Evolutionary conservation across 2,113 vertebrate genomes (phyloP).

Genomic region (Myotis lucifugus): DNA sequence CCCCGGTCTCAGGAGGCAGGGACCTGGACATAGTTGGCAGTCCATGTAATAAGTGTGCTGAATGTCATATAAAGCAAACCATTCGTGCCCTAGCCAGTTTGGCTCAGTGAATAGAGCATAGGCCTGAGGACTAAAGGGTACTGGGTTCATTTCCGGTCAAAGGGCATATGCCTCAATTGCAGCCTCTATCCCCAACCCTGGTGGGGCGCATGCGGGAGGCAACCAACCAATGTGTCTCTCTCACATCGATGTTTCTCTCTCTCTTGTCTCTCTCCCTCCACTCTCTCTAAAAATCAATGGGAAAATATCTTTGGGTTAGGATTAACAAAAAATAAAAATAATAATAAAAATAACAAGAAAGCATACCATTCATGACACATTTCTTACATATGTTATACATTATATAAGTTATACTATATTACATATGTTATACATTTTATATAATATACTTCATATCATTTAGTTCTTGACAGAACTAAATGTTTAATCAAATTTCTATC

Average conservation of each 20-base stretch:
- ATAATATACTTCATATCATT: background rate
- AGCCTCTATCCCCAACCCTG: no score
- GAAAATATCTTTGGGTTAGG: no score
- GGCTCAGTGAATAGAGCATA: no score
- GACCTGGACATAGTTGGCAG: background rate
- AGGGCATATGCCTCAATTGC: no score
- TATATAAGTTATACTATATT: background rate
- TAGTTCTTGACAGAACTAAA: background rate
- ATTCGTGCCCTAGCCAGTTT: background rate
- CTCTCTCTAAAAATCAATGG: no score
- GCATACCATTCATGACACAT: background rate
- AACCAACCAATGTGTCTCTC: no score
- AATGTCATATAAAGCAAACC: background rate
- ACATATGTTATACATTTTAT: background rate
- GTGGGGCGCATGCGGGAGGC: no score
- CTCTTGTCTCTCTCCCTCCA: no score
- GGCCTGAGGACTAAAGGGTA: no score
- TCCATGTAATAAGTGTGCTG: background rate
- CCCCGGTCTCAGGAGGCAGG: accelerated
- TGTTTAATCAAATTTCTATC: conserved; percentile 1
- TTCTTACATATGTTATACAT: background rate
- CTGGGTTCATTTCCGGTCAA: no score
- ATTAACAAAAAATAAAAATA: no score
- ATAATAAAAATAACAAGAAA: background rate
- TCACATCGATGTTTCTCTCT: no score